Percentiles rank a stretch among this genome's conserved stretches.
Conservation (phyloP, 2,113 vertebrate genomes). For the Atherinomorus stipes region DNA sequence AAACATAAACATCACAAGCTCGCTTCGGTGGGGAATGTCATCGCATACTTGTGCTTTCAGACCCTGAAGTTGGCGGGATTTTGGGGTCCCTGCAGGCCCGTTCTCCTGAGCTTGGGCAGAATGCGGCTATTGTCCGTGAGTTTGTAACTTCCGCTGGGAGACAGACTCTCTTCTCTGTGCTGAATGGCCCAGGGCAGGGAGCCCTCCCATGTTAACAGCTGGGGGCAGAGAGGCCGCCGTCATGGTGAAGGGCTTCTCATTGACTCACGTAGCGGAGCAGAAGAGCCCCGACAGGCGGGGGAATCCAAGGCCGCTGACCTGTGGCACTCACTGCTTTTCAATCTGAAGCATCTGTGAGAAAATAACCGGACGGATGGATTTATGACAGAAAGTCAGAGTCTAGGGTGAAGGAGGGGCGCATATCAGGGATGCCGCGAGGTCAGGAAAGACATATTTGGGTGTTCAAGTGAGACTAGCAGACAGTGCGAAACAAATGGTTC, state of each 20-base stretch:
- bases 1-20: neutral
- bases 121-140: conserved; percentile 71
- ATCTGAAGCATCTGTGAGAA: conserved; percentile 50
- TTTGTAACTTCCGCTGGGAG: conserved; percentile 53
- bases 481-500: too few relatives aligned
- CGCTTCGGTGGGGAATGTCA: neutral
- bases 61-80: conserved; percentile 19
- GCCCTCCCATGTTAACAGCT: conserved; percentile 55
- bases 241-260: conserved; percentile 35
- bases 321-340: conserved; percentile 36
- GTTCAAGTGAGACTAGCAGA: neutral
- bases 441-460: neutral
- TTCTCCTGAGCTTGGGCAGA: conserved; percentile 53
- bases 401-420: neutral
- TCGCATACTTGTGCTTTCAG: neutral
- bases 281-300: conserved; percentile 28
- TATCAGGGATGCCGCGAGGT: neutral
- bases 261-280: conserved; percentile 54
- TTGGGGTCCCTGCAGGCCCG: neutral
- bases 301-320: conserved; percentile 57
- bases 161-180: conserved; percentile 65
- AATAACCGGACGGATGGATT: conserved; percentile 26
- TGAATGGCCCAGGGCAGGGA: conserved; percentile 51
- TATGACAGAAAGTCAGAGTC: conserved; percentile 65
- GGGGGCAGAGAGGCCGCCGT: conserved; percentile 46